Conservation (phyloP, 1,140 invertebrate species). For the Phortica variegata region DNA sequence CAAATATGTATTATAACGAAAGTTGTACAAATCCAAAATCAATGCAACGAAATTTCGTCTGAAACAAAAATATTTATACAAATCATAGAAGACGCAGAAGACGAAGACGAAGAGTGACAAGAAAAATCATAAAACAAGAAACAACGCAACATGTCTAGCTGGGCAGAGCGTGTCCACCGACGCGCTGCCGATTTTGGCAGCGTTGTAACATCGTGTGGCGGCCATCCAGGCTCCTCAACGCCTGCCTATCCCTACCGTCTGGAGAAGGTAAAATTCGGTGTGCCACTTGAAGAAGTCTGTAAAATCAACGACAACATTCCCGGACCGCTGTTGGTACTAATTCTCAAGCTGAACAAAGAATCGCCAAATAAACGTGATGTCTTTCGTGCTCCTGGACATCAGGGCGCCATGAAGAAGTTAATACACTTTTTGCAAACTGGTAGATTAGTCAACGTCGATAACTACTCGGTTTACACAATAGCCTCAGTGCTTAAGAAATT, state of each 20-base stretch:
- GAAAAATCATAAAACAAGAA: conserved; percentile 2
- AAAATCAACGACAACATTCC: conserved; percentile 92
- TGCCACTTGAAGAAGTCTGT: conserved; percentile 84
- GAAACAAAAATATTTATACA: conserved; percentile 6
- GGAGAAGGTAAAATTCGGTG: conserved; percentile 93
- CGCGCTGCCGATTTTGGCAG: conserved; percentile 84
- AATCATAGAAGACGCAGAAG: conserved; percentile 1
- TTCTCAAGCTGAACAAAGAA: conserved; percentile 93
- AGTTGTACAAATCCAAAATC: conserved; percentile 16
- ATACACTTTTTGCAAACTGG: conserved; percentile 94
- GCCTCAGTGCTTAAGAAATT: conserved; percentile 98
- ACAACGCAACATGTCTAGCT: conserved; percentile 73
- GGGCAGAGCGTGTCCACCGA: conserved; percentile 86
- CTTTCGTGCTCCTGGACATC: conserved; percentile 90
- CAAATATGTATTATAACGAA: no score
- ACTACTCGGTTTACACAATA: conserved; percentile 97
- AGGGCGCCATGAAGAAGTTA: conserved; percentile 93
- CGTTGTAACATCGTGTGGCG: conserved; percentile 86
- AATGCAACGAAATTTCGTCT: conserved; percentile 16
- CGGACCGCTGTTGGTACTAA: conserved; percentile 83
- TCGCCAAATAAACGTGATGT: conserved; percentile 90
- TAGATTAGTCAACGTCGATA: conserved; percentile 93
- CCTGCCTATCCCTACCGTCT: conserved; percentile 75
- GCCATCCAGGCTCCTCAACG: conserved; percentile 63
- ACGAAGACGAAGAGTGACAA: no score